A percentile compares a stretch with the other conserved stretches of the same genome.
These are phyloP conservation scores for Rhamphomyia laevipes DNA, from an alignment of 2,888 invertebrate species.

Conservation along the genomic window DNA sequence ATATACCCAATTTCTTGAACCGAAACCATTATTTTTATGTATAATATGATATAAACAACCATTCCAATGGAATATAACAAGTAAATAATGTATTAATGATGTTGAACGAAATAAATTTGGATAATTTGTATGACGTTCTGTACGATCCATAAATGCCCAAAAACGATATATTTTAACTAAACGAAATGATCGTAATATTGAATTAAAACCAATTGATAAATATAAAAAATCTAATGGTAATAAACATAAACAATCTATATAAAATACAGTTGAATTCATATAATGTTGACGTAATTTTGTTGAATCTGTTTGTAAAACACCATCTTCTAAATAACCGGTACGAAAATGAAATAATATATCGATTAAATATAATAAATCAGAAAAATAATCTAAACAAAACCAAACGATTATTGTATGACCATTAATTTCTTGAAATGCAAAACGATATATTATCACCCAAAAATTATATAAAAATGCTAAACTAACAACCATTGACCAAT, in stretches of 20 bases:
- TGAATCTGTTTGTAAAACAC: constrained; percentile 92
- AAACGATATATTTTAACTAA: constrained; percentile 96
- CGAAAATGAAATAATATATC: constrained; percentile 97
- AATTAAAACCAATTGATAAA: constrained; percentile 93
- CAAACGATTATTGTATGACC: constrained; percentile 84
- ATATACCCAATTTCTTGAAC: constrained; percentile 86
- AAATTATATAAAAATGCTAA: constrained; percentile 94
- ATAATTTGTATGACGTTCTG: constrained; percentile 97
- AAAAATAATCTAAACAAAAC: constrained; percentile 95
- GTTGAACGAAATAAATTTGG: constrained; percentile 91
- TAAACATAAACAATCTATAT: constrained; percentile 96
- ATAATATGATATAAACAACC: constrained; percentile 97
- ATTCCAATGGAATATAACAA: constrained; percentile 99
- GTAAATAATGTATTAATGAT: constrained; percentile 86
- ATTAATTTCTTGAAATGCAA: constrained; percentile 96
- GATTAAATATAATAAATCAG: constrained; percentile 89
- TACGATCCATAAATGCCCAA: constrained; percentile 97
- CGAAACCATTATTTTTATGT: constrained; percentile 89
- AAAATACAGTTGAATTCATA: constrained; percentile 95
- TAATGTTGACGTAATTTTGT: constrained; percentile 89
- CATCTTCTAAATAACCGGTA: constrained; percentile 94
- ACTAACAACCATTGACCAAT: constrained; percentile 95
- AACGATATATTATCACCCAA: constrained; percentile 97
- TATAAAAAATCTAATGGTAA: constrained; percentile 96
- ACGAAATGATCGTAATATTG: constrained; percentile 88